A percentile compares a stretch with the other conserved stretches of the same genome.
phyloP scores from a whole-genome alignment of 2,113 vertebrate species.

The Hemichromis elongatus region DNA sequence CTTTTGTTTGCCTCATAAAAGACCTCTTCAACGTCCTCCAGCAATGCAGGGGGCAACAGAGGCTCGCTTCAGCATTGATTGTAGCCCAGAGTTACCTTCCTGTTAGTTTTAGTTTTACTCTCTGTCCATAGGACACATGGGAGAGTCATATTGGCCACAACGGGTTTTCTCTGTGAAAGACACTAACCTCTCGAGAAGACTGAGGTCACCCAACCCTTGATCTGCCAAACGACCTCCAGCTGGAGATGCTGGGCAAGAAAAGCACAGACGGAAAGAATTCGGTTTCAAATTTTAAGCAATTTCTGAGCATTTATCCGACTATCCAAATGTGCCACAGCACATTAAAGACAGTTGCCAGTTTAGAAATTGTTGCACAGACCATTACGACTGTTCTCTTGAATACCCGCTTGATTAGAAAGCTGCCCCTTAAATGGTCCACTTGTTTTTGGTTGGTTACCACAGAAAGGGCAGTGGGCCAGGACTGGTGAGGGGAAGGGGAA shows the following conservation, averaged over 20 bases:
- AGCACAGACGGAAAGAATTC: neutral
- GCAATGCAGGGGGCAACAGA: neutral
- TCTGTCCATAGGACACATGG: neutral
- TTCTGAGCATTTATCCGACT: neutral
- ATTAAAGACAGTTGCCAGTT: neutral
- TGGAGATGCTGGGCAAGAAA: neutral
- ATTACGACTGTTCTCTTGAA: neutral
- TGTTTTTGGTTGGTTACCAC: conserved; percentile 36
- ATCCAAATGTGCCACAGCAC: neutral
- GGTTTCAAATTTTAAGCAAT: conserved; percentile 24
- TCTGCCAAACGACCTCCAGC: conserved; percentile 16
- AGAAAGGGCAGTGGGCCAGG: conserved; percentile 31
- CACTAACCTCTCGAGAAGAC: conserved; percentile 33
- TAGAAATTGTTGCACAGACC: neutral
- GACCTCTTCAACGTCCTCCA: neutral
- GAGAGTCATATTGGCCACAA: conserved; percentile 26
- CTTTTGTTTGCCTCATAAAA: neutral
- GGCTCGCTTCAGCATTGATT: conserved; percentile 1
- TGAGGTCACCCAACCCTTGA: conserved; percentile 11
- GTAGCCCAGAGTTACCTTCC: conserved; percentile 40
- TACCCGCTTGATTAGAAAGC: conserved; percentile 7
- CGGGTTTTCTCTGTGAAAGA: conserved; percentile 15
- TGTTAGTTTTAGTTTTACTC: conserved; percentile 28
- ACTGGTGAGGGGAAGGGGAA: neutral
- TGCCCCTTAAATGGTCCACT: conserved; percentile 21